These are phyloP conservation scores for Lucifuga dentata DNA, from an alignment of 2,113 vertebrate genomes.

Conservation along the genomic window DNA sequence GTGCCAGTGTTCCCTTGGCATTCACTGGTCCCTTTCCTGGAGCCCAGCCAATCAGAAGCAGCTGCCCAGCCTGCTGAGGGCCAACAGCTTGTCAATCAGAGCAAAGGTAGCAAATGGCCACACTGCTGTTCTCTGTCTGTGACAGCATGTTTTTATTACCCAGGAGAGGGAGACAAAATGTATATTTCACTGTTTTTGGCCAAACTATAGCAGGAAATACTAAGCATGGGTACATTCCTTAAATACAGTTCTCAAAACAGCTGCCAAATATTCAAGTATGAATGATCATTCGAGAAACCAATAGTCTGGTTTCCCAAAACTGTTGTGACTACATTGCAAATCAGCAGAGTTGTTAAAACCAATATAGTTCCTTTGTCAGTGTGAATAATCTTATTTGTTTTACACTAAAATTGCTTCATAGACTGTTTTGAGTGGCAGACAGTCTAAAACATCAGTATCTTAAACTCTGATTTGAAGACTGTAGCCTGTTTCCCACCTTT, in stretches of 20 bases:
- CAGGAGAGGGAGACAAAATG: not conserved
- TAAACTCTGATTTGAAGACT: not conserved
- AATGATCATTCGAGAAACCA: constrained; percentile 31
- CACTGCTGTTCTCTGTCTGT: not conserved
- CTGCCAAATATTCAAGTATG: constrained; percentile 52
- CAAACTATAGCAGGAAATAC: constrained; percentile 36
- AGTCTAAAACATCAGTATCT: not conserved
- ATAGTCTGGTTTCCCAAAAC: constrained; percentile 65
- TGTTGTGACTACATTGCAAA: constrained; percentile 42
- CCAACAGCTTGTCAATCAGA: constrained; percentile 89
- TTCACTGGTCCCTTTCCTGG: constrained; percentile 93
- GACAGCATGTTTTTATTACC: not conserved
- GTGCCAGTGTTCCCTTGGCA: constrained; percentile 96
- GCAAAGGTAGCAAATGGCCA: constrained; percentile 83
- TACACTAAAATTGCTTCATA: constrained; percentile 27
- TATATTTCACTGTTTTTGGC: not conserved
- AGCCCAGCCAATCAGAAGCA: constrained; percentile 90
- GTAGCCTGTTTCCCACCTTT: not conserved
- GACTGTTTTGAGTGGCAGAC: constrained; percentile 7
- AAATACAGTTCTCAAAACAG: not conserved
- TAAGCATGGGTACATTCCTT: constrained; percentile 17
- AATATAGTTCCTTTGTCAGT: constrained; percentile 35
- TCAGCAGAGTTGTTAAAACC: constrained; percentile 64
- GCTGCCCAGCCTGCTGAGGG: constrained; percentile 87
- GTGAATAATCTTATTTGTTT: constrained; percentile 50